Percentiles rank a stretch among this genome's conserved stretches.
Conservation (phyloP, 2,797 vertebrate species). For the Mormyrops boulengeri region DNA sequence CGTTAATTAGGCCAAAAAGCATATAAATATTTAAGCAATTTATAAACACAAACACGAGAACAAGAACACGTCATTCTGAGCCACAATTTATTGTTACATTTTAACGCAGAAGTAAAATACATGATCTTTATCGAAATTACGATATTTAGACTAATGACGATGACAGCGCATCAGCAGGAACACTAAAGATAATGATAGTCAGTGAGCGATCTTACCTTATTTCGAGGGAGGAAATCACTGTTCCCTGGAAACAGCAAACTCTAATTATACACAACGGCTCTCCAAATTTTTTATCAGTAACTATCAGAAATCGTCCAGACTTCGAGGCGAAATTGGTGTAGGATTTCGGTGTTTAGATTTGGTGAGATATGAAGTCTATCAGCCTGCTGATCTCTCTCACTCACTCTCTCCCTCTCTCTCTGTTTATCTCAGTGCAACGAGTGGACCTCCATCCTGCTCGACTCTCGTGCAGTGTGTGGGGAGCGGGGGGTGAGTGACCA, state of each 20-base stretch:
- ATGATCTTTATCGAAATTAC: background rate
- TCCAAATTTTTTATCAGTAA: background rate
- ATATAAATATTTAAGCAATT: background rate
- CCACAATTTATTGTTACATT: background rate
- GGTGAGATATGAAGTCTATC: conserved; percentile 18
- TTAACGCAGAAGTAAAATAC: background rate
- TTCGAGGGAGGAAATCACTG: conserved; percentile 39
- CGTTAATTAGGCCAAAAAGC: background rate
- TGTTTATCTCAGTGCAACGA: conserved; percentile 42
- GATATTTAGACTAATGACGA: background rate
- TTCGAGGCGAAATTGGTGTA: conserved; percentile 16
- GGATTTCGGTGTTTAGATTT: conserved; percentile 23
- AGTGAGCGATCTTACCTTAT: conserved; percentile 42
- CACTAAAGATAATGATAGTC: conserved; percentile 12
- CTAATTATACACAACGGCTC: background rate
- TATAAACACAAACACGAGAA: background rate
- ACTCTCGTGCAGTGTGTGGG: conserved; percentile 59
- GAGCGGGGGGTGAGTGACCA: conserved; percentile 62
- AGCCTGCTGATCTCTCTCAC: conserved; percentile 22
- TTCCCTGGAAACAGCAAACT: conserved; percentile 30
- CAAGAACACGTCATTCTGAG: background rate
- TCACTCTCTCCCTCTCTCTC: conserved; percentile 8
- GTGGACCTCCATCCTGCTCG: conserved; percentile 57
- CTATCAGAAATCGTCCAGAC: conserved; percentile 10
- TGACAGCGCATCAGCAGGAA: background rate